phyloP scores from a whole-genome alignment of 2,797 vertebrate genomes.

The Acanthis flammea region DNA sequence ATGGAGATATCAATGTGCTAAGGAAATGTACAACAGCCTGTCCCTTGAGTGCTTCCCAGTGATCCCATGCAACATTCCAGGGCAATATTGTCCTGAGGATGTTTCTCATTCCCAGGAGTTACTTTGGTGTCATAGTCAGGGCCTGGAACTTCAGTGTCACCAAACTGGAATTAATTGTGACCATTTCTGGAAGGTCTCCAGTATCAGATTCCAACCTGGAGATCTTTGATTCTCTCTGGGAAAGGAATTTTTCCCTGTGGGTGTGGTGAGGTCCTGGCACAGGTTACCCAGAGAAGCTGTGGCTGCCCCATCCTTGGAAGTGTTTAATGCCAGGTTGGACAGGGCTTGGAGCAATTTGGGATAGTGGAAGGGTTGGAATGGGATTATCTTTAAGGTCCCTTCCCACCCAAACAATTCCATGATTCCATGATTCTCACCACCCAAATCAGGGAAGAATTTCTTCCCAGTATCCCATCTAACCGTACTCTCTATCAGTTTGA shows the following conservation, averaged over 20 bases:
- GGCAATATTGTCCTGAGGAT: rapidly evolving
- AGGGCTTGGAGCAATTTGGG: not conserved
- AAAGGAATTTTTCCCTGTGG: not conserved
- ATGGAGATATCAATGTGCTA: not conserved
- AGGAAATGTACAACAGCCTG: not conserved
- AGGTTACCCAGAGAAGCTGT: not conserved
- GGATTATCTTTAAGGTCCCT: not conserved
- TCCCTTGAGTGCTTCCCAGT: not conserved
- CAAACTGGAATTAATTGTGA: not conserved
- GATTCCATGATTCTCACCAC: not conserved
- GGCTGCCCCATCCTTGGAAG: not conserved
- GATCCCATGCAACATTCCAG: not conserved
- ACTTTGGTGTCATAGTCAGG: not conserved
- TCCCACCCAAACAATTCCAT: not conserved
- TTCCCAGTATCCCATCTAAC: not conserved
- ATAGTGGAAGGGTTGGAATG: not conserved
- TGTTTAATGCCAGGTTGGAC: not conserved
- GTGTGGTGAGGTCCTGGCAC: not conserved
- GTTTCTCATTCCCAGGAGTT: not conserved
- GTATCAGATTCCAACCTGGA: not conserved
- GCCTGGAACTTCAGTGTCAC: conserved; percentile 5
- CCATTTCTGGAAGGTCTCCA: not conserved
- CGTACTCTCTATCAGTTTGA: not conserved
- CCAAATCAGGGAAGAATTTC: not conserved
- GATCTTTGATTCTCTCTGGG: not conserved